Conservation (phyloP, 2,888 invertebrate species). For the Athalia circularis region DNA sequence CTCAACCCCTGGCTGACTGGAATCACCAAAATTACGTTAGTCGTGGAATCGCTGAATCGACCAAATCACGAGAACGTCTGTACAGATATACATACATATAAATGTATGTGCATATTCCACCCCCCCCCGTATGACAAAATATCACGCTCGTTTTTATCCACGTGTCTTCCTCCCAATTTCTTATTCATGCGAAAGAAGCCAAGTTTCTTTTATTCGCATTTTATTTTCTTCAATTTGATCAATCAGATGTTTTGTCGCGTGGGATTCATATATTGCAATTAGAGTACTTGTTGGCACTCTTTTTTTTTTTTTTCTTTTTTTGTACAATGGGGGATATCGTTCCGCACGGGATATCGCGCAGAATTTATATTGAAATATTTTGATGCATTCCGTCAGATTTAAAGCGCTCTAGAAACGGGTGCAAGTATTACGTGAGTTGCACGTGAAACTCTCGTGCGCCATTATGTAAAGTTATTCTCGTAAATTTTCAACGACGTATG, state of each 20-base stretch:
- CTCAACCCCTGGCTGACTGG: conserved; percentile 17
- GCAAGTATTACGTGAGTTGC: too few relatives aligned
- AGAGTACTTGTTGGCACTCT: too few relatives aligned
- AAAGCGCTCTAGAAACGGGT: not conserved
- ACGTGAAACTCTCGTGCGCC: conserved; percentile 4
- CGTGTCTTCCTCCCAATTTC: too few relatives aligned
- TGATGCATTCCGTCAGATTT: conserved; percentile 1
- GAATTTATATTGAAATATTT: conserved; percentile 1
- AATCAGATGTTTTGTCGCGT: too few relatives aligned
- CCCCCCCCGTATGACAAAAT: not conserved
- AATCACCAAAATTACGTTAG: conserved; percentile 20
- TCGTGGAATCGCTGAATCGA: conserved; percentile 20
- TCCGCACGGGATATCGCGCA: too few relatives aligned
- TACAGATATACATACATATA: not conserved
- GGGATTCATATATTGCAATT: too few relatives aligned
- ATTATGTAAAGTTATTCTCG: conserved; percentile 22
- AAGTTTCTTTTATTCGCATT: too few relatives aligned
- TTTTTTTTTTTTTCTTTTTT: too few relatives aligned
- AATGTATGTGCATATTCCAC: not conserved
- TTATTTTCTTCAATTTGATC: too few relatives aligned
- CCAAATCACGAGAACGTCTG: conserved; percentile 2
- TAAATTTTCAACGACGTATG: conserved; percentile 20
- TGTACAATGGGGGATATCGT: too few relatives aligned
- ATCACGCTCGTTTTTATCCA: too few relatives aligned
- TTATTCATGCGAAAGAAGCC: too few relatives aligned